A percentile compares a stretch with the other conserved stretches of the same genome.
These are phyloP conservation scores for Drosophila eugracilis DNA, from an alignment of 1,140 invertebrate species.

Conservation along the genomic window DNA sequence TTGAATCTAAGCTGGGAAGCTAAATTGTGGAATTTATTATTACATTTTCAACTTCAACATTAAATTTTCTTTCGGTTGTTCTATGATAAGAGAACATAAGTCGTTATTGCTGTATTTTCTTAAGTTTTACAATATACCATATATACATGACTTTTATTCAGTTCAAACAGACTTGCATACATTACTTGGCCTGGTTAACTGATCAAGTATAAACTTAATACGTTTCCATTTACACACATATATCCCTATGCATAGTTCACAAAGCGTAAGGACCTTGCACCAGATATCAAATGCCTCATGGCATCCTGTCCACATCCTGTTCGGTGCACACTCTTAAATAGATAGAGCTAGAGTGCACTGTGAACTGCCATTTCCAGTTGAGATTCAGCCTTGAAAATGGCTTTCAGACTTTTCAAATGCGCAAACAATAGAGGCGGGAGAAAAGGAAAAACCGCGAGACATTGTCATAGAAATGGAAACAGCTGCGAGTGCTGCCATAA, in stretches of 20 bases:
- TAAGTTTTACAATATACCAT: too few species aligned
- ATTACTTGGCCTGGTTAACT: too few species aligned
- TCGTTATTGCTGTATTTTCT: too few species aligned
- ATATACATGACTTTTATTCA: too few species aligned
- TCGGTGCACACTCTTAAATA: not conserved
- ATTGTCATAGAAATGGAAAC: conserved; percentile 65
- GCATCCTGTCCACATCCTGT: conserved; percentile 27
- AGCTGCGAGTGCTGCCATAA: conserved; percentile 55
- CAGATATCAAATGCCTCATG: conserved; percentile 9
- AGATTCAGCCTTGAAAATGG: conserved; percentile 52
- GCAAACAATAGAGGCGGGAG: conserved; percentile 15
- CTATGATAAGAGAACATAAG: too few species aligned
- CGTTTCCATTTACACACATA: too few species aligned
- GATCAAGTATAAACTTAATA: too few species aligned
- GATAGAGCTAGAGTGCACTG: conserved; percentile 17
- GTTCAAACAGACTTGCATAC: too few species aligned
- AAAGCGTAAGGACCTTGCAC: conserved; percentile 27
- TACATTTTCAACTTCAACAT: not conserved
- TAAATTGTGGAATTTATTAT: not conserved
- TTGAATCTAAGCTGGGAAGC: not conserved
- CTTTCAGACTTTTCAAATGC: conserved; percentile 49
- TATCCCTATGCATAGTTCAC: too few species aligned
- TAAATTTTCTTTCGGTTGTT: too few species aligned
- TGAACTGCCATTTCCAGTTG: conserved; percentile 33
- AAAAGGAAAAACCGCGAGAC: conserved; percentile 14